Evolutionary conservation across 1,140 invertebrate species (phyloP), one percentile per base, ranked within the genome.

Genomic region (Helicoverpa armigera): DNA sequence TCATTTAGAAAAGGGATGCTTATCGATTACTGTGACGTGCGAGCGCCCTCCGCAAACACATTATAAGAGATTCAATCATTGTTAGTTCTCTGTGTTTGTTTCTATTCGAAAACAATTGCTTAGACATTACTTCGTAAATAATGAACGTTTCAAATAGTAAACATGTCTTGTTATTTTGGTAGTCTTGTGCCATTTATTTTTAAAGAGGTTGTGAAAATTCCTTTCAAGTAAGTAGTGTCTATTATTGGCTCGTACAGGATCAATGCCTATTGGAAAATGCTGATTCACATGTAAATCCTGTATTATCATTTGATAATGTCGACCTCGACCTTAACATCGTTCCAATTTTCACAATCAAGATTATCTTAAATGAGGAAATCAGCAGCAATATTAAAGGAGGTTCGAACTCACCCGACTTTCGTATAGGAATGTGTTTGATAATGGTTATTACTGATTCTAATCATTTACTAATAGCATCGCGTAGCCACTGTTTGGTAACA

Each of bases 1-100:
- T 65, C 61, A 65, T 65, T 65, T 65, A 43, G 61, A 16, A 65
- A 65, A 65, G 61, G 61, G 61, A 65, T 48, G 61, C 31, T 48
- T 65, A 65, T 65, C 61, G 61, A 65, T 65, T 65, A 65, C 61
- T 65, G 61, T 65, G 31, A 65, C 61, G 61, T 29, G 60, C 35
- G 31, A 10, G 31, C 11, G 35, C 61, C 35, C 31, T 48, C 43
- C 35, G n/a, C 61, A 65, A 65, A 65, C 61, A 65, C 31, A 65
- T 65, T 43, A 65, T 56, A 56, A 14, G 18, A 23, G 56, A 60
- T 60, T 60, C 56, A 60, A 60, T 60, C 56, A 60, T 29, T 60
- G 16, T 60, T 60, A 23, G 56, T 16, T 16, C 18, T 60, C 29
- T 18, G 0, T 60, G 56, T 60, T 60, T 60, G 56, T 60, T 60